Percentiles rank a stretch among this genome's conserved stretches.
These are phyloP conservation scores for Venustaconcha ellipsiformis DNA, from an alignment of 1,140 invertebrate genomes.

Conservation along the genomic window DNA sequence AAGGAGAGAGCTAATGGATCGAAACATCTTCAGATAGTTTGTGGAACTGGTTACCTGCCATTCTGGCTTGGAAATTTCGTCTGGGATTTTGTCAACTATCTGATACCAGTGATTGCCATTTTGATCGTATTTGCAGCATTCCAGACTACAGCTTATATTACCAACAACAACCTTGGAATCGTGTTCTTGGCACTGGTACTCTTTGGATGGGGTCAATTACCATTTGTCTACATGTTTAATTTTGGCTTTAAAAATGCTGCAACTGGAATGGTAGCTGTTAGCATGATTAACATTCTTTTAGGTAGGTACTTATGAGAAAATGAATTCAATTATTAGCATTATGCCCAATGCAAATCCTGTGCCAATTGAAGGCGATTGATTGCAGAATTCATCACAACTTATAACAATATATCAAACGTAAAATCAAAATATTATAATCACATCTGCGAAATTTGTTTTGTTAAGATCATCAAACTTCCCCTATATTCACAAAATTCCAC, in stretches of 20 bases:
- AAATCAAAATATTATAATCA: not conserved
- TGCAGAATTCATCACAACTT: not conserved
- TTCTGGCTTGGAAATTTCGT: constrained; percentile 46
- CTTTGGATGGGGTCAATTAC: constrained; percentile 28
- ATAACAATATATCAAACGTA: not conserved
- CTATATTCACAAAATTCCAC: too few species aligned
- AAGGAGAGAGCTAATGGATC: constrained; percentile 71
- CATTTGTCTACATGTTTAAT: constrained; percentile 34
- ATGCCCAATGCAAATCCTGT: not conserved
- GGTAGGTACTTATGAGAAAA: constrained; percentile 15
- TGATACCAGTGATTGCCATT: constrained; percentile 37
- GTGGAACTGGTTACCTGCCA: constrained; percentile 32
- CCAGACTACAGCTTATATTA: constrained; percentile 21
- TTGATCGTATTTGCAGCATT: constrained; percentile 43
- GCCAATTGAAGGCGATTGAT: not conserved
- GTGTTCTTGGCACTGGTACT: constrained; percentile 33
- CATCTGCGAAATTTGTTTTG: not conserved
- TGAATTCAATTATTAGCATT: not conserved
- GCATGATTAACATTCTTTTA: constrained; percentile 31
- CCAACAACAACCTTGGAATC: constrained; percentile 19
- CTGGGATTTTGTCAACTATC: constrained; percentile 50
- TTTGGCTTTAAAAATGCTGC: constrained; percentile 33
- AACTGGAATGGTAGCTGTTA: constrained; percentile 33
- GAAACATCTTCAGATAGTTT: constrained; percentile 46
- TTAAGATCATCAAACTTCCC: too few species aligned